Evolutionary conservation across 2,113 vertebrate species (phyloP).

Genomic region (Bufo gargarizans): DNA sequence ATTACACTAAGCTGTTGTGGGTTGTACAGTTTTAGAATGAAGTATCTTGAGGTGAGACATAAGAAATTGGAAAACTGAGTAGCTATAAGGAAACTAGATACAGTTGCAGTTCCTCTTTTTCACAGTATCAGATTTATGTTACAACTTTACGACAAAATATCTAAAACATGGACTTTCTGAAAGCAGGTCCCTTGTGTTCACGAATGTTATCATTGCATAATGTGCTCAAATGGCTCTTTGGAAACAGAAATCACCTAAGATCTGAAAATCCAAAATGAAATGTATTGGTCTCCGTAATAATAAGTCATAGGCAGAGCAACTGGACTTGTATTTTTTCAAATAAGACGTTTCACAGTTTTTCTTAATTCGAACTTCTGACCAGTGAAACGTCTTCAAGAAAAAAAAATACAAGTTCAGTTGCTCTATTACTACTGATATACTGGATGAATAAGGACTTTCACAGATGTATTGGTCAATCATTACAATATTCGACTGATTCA

Average conservation of each 20-base stretch:
- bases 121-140: neutral
- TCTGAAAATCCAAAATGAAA: neutral
- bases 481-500: too few relatives aligned
- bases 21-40: neutral
- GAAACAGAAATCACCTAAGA: neutral
- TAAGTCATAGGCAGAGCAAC: too few relatives aligned
- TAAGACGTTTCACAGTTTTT: too few relatives aligned
- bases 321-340: too few relatives aligned
- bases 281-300: neutral
- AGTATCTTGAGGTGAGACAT: neutral
- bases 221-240: neutral
- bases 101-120: constrained; percentile 10
- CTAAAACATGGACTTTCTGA: neutral
- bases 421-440: too few relatives aligned
- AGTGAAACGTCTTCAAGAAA: too few relatives aligned
- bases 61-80: neutral
- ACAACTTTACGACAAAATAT: neutral
- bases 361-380: too few relatives aligned
- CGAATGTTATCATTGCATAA: neutral
- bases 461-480: too few relatives aligned
- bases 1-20: neutral
- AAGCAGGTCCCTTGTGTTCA: neutral
- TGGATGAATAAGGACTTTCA: too few relatives aligned
- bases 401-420: too few relatives aligned
- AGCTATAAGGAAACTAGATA: neutral